phyloP scores from a whole-genome alignment of 2,797 vertebrate species.

The Eulemur coronatus region DNA sequence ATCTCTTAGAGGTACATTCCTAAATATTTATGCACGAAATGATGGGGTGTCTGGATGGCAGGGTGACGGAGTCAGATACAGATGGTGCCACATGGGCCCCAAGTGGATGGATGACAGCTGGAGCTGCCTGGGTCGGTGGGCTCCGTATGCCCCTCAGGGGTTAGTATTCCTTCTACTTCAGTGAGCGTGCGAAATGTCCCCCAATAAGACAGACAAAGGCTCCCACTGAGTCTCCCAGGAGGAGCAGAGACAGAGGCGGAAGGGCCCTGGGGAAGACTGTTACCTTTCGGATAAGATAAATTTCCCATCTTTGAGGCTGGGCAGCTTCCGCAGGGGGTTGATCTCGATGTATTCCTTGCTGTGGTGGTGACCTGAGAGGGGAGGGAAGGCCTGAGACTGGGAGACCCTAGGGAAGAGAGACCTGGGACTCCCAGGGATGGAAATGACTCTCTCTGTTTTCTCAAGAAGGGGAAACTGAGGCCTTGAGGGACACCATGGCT shows the following conservation, averaged over 20 bases:
- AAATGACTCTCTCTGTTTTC: neutral
- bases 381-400: conserved; percentile 85
- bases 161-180: neutral
- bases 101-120: neutral
- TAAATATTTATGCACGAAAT: neutral
- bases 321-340: conserved; percentile 87
- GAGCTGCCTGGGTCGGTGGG: no score
- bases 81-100: neutral
- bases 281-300: conserved; percentile 94
- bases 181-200: neutral
- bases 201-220: neutral
- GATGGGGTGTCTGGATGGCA: neutral
- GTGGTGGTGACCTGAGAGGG: conserved; percentile 89
- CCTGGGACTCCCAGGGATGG: neutral
- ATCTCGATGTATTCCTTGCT: conserved; percentile 89
- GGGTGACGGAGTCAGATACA: neutral
- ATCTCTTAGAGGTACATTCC: neutral
- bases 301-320: conserved; percentile 92
- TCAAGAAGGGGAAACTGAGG: neutral
- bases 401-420: conserved; percentile 77
- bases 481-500: neutral
- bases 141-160: no score
- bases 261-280: neutral
- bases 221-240: neutral
- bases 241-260: neutral